phyloP scores from a whole-genome alignment of 2,797 vertebrate genomes.

The Melanotaenia parkinsoni region DNA sequence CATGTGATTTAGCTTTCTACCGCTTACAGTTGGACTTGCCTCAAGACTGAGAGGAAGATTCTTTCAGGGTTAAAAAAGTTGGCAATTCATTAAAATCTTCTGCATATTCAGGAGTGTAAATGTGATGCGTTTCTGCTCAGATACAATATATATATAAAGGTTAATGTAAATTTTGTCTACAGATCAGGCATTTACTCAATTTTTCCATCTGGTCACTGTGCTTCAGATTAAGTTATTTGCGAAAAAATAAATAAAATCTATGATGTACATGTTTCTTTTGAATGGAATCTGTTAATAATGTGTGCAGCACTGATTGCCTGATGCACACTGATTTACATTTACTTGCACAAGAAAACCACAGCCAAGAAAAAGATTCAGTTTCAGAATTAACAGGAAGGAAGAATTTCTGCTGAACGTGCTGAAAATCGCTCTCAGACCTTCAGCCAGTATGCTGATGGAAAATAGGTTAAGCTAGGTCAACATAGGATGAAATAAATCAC shows the following conservation, averaged over 20 bases:
- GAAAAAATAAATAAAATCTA: neutral
- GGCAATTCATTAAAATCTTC: neutral
- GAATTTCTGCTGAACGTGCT: constrained; percentile 67
- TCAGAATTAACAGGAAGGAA: constrained; percentile 72
- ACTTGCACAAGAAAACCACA: constrained; percentile 37
- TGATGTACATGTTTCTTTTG: neutral
- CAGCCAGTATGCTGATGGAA: constrained; percentile 40
- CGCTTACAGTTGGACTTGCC: constrained; percentile 6
- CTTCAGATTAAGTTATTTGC: neutral
- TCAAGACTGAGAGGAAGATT: no score
- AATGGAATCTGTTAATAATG: constrained; percentile 7
- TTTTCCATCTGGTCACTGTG: neutral
- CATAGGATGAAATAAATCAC: constrained; percentile 53
- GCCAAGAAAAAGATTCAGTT: constrained; percentile 35
- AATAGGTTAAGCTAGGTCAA: constrained; percentile 30
- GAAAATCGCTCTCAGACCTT: constrained; percentile 59
- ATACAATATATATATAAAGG: neutral
- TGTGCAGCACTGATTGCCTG: constrained; percentile 4
- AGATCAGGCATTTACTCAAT: neutral
- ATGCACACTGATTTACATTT: constrained; percentile 1
- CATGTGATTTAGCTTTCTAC: constrained; percentile 5
- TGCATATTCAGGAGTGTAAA: neutral
- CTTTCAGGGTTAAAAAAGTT: neutral
- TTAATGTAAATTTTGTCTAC: neutral
- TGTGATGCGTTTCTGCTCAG: neutral